These are phyloP conservation scores for Mallateleia sp. DNA, from an alignment of 2,888 invertebrate species.

Conservation along the genomic window DNA sequence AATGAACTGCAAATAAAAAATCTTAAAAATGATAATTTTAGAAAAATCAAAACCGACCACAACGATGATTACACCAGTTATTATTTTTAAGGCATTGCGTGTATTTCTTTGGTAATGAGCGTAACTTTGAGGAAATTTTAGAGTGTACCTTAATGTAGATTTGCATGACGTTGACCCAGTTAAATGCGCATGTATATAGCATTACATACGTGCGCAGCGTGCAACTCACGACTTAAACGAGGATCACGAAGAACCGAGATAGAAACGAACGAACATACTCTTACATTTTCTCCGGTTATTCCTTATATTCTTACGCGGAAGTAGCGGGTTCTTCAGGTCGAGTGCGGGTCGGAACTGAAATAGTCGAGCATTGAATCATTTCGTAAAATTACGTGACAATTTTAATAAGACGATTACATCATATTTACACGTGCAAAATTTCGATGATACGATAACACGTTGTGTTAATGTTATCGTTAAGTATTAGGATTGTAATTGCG, in stretches of 20 bases:
- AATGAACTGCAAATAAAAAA: too few species aligned
- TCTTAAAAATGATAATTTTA: too few species aligned
- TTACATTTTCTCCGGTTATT: constrained; percentile 66
- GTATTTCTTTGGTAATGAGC: constrained; percentile 60
- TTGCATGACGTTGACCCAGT: constrained; percentile 76
- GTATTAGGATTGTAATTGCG: background rate
- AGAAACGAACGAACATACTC: constrained; percentile 69
- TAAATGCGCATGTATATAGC: constrained; percentile 58
- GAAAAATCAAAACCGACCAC: too few species aligned
- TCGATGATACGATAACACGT: constrained; percentile 37
- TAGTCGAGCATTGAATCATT: constrained; percentile 50
- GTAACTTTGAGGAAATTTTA: constrained; percentile 68
- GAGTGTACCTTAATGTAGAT: constrained; percentile 63
- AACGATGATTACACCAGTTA: too few species aligned
- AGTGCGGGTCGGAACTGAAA: constrained; percentile 59
- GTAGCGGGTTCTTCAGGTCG: constrained; percentile 60
- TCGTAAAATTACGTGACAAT: constrained; percentile 47
- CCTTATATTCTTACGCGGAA: constrained; percentile 56
- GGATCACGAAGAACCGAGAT: constrained; percentile 59
- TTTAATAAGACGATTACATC: constrained; percentile 33
- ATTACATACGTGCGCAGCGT: constrained; percentile 62
- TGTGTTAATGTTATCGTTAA: constrained; percentile 33
- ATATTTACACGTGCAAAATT: constrained; percentile 31
- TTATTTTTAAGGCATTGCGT: constrained; percentile 41
- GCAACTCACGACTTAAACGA: constrained; percentile 64